Percentiles rank a stretch among this genome's conserved stretches.
Conservation (phyloP, 2,888 invertebrate genomes). For the Trissoscelio sp. region DNA sequence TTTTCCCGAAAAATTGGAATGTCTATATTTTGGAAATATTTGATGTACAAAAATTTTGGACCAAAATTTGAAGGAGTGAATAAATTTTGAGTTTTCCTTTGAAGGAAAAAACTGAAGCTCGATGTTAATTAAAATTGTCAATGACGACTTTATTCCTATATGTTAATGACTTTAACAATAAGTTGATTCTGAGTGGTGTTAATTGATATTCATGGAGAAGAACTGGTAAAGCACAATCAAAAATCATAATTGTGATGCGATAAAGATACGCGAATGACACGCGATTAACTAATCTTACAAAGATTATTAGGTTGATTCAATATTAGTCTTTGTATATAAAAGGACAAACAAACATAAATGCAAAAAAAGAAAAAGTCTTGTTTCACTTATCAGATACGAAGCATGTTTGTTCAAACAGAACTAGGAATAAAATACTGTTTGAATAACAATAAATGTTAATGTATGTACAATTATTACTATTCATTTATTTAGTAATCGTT, state of each 20-base stretch:
- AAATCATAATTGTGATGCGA: neutral
- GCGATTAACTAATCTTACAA: neutral
- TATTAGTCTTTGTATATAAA: too few relatives aligned
- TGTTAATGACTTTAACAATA: constrained; percentile 30
- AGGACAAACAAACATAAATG: too few relatives aligned
- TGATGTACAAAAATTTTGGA: too few relatives aligned
- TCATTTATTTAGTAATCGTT: neutral
- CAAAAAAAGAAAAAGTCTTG: too few relatives aligned
- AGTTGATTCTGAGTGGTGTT: neutral
- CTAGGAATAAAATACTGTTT: neutral
- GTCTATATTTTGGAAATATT: too few relatives aligned
- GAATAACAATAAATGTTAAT: constrained; percentile 2
- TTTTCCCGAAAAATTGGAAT: too few relatives aligned
- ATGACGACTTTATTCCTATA: constrained; percentile 18
- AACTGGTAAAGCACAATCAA: neutral
- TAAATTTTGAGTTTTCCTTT: too few relatives aligned
- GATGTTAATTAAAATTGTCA: too few relatives aligned
- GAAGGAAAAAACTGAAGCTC: too few relatives aligned
- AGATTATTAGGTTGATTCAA: neutral
- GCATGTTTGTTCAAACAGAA: too few relatives aligned
- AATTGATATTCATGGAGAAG: constrained; percentile 13
- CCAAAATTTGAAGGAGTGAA: too few relatives aligned
- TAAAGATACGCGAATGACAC: neutral
- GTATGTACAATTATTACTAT: neutral
- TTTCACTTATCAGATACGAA: too few relatives aligned